A percentile compares a stretch with the other conserved stretches of the same genome.
Conservation (phyloP, 2,888 invertebrate species). For the Erebia ligea region DNA sequence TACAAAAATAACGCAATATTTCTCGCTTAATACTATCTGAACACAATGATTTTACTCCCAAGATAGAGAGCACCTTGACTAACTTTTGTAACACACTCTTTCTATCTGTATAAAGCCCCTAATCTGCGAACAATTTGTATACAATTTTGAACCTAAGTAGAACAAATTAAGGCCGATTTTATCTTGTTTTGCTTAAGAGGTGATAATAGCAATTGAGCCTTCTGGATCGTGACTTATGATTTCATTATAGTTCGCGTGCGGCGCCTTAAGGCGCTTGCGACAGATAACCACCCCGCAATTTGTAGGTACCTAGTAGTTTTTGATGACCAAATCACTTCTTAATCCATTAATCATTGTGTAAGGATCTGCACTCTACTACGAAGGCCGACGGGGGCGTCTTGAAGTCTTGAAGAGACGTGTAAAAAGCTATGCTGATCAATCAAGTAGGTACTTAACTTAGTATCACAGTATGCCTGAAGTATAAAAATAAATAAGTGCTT, state of each 20-base stretch:
- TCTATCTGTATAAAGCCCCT: slow-evolving; percentile 38
- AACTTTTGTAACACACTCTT: slow-evolving; percentile 47
- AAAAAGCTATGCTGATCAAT: no score
- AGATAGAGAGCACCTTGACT: slow-evolving; percentile 40
- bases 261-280: slow-evolving; percentile 47
- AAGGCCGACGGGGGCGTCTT: no score
- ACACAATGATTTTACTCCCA: slow-evolving; percentile 11
- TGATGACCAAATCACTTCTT: slow-evolving; percentile 12
- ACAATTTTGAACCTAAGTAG: slow-evolving; percentile 13
- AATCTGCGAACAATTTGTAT: slow-evolving; percentile 16
- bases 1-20: slow-evolving; percentile 5
- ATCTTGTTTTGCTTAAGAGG: slow-evolving; percentile 24
- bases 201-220: slow-evolving; percentile 45
- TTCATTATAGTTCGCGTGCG: slow-evolving; percentile 66
- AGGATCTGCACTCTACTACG: background rate
- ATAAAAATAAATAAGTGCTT: no score
- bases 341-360: background rate
- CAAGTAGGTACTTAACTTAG: no score
- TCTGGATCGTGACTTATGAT: slow-evolving; percentile 68
- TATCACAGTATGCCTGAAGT: no score
- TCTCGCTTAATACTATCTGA: slow-evolving; percentile 10
- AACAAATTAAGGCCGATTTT: slow-evolving; percentile 29
- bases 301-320: slow-evolving; percentile 5
- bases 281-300: slow-evolving; percentile 43
- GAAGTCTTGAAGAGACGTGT: no score